Base-by-base conservation (phyloP, 2,888 invertebrate species). In the Volucella bombylans region DNA sequence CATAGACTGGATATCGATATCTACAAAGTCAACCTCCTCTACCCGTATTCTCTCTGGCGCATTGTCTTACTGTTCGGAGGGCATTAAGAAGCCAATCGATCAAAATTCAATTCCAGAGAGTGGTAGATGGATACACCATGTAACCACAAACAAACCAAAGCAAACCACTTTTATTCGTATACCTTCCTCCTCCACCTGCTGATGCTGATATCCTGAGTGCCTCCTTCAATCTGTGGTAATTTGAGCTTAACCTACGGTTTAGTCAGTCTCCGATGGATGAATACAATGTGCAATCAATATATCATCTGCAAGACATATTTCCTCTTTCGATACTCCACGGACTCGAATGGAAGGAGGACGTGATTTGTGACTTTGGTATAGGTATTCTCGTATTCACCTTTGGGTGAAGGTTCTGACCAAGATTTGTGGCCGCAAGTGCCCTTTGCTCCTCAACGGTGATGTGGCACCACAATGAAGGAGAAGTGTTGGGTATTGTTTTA, bases 21-120 rank as follows among this genome's bases (percentile, higher is more conserved):
- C 65, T 74, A 31, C 31, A 43, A 55, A 74, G 23, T 4, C 23
- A 23, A 23, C 23, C 4, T 43, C 68, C 23, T 54, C 15, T 41
- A 14, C 23, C 41, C 39, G 45, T n/a, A 14, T n/a, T n/a, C 39
- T 8, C n/a, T 31, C 8, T 31, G 6, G 31, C 14, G 47, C 64
- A 72, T 80, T 80, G 83, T 80, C 59, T 71, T 41, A 73, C 80
- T 61, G 67, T 81, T 59, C 38, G 57, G n/a, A 45, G 8, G 57
- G 62, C 62, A 76, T 77, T 67, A 67, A 68, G 67, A 45, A 68
- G 71, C 76, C 81, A 85, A 85, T 85, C 85, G 85, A 85, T 85
- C 85, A 85, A 85, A 85, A 81, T 81, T 85, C 85, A 85, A 85
- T 85, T 77, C 72, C 72, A 77, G 52, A 67, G 50, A 81, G 81